Evolutionary conservation across 92 coral and sea anemone genomes (phyloP).

Genomic region (Palythoa caribaeorum): DNA sequence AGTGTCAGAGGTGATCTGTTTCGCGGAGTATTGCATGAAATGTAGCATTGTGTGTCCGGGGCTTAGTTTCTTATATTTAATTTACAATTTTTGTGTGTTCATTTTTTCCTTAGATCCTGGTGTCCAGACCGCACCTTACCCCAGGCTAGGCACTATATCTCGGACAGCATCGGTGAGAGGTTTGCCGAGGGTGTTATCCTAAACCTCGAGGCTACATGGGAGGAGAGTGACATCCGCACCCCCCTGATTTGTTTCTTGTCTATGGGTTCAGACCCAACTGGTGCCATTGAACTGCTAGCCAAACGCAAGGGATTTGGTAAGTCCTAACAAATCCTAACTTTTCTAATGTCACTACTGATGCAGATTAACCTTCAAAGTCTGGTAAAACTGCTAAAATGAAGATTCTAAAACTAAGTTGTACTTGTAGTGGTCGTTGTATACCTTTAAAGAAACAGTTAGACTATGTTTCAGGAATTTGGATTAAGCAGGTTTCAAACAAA

Average conservation of each 20-base stretch:
- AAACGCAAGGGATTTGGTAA: conserved; percentile 89
- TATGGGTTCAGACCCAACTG: conserved; percentile 96
- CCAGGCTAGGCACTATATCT: conserved; percentile 89
- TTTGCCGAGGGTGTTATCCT: conserved; percentile 94
- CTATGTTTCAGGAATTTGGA: no score
- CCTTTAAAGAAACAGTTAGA: no score
- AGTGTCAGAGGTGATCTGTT: no score
- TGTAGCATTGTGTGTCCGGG: no score
- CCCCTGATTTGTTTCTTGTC: conserved; percentile 92
- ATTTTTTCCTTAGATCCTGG: conserved; percentile 71
- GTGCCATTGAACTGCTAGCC: conserved; percentile 87
- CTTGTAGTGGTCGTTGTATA: no score
- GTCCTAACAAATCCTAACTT: background rate
- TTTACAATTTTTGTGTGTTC: background rate
- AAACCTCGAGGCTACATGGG: conserved; percentile 94
- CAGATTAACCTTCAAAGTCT: no score
- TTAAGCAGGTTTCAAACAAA: no score
- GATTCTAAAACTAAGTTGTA: no score
- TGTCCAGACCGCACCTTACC: conserved; percentile 95
- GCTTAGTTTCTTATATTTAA: background rate
- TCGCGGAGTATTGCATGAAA: no score
- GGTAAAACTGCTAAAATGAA: no score
- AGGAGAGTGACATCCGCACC: conserved; percentile 83
- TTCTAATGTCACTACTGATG: no score
- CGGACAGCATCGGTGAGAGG: conserved; percentile 89